Evolutionary conservation across 2,888 invertebrate genomes (phyloP).

Genomic region (Pandemis cinnamomeana): DNA sequence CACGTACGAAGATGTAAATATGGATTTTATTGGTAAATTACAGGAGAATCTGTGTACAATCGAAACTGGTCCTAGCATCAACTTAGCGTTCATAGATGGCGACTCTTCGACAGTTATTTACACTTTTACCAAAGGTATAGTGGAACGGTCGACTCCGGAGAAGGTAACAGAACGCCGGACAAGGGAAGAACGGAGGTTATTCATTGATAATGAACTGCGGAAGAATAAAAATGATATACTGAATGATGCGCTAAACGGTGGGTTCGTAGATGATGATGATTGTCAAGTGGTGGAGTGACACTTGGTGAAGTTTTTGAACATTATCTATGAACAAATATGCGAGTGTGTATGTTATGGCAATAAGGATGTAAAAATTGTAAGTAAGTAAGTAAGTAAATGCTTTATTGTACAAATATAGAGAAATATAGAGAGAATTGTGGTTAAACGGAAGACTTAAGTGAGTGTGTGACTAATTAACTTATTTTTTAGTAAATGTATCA

Average conservation of each 20-base stretch:
- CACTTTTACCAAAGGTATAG: conserved; percentile 72
- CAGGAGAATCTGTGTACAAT: conserved; percentile 78
- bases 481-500: too few relatives aligned
- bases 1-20: conserved; percentile 62
- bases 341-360: too few relatives aligned
- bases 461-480: too few relatives aligned
- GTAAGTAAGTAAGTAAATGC: too few relatives aligned
- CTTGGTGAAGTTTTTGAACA: too few relatives aligned
- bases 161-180: conserved; percentile 54
- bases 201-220: conserved; percentile 72
- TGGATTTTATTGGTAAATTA: conserved; percentile 67
- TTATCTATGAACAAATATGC: too few relatives aligned
- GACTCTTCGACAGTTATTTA: conserved; percentile 78
- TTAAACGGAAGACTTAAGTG: too few relatives aligned
- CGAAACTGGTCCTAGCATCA: conserved; percentile 72
- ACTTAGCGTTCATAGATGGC: conserved; percentile 75
- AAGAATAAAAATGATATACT: conserved; percentile 66
- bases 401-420: too few relatives aligned
- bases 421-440: too few relatives aligned
- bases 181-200: conserved; percentile 67
- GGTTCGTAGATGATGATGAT: conserved; percentile 73
- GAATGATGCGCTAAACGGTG: conserved; percentile 73
- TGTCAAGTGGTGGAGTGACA: conserved; percentile 64
- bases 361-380: too few relatives aligned
- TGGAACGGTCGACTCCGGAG: conserved; percentile 61